Percentiles rank a stretch among this genome's conserved stretches.
Evolutionary conservation across 2,797 vertebrate genomes (phyloP).

Genomic region (Astyanax mexicanus): DNA sequence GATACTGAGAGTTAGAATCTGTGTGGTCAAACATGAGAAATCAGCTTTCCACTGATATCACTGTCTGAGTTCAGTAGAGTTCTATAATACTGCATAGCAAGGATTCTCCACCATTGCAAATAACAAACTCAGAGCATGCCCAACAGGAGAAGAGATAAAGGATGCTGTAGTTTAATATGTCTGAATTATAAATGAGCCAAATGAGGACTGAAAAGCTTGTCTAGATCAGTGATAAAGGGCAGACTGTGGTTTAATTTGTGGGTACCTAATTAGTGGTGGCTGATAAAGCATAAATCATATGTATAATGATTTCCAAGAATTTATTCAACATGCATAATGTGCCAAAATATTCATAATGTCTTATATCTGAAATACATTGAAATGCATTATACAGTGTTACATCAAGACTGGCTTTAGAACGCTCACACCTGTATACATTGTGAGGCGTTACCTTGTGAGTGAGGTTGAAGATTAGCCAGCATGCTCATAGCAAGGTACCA

Average conservation of each 20-base stretch:
- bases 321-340: too few species aligned
- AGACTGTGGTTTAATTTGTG: background rate
- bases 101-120: background rate
- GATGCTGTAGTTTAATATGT: background rate
- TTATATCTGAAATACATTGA: too few species aligned
- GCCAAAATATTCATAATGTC: too few species aligned
- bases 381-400: too few species aligned
- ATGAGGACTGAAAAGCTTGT: background rate
- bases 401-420: too few species aligned
- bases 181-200: background rate
- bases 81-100: background rate
- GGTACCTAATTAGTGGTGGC: too few species aligned
- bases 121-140: background rate
- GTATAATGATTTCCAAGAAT: too few species aligned
- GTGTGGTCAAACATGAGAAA: conserved; percentile 14
- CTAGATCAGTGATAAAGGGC: background rate
- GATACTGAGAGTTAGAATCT: conserved; percentile 43
- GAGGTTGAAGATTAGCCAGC: too few species aligned
- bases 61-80: background rate
- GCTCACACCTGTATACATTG: too few species aligned
- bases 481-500: too few species aligned
- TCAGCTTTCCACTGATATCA: conserved; percentile 4
- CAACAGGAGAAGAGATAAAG: background rate
- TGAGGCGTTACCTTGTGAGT: too few species aligned
- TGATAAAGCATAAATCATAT: too few species aligned